These are phyloP conservation scores for Loripinus fragilis DNA, from an alignment of 2,888 invertebrate species.

Conservation along the genomic window DNA sequence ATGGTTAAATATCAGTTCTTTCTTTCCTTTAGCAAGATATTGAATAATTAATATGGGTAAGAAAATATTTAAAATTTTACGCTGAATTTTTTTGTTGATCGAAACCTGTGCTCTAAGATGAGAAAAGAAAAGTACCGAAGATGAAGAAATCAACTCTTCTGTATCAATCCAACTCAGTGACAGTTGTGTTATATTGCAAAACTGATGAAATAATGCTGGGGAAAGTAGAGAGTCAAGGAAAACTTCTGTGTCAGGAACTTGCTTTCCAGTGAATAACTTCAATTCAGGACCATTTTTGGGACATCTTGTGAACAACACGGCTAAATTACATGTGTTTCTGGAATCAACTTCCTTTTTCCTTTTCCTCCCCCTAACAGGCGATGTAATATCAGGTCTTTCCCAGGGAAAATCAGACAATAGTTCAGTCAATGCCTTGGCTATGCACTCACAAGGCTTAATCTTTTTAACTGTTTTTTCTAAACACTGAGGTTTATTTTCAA, in stretches of 20 bases:
- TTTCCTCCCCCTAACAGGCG: constrained; percentile 67
- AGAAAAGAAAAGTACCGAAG: neutral
- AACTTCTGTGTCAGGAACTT: constrained; percentile 74
- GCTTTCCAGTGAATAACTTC: constrained; percentile 71
- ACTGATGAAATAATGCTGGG: constrained; percentile 64
- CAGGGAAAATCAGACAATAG: constrained; percentile 74
- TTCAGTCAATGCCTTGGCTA: constrained; percentile 72
- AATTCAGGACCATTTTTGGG: constrained; percentile 63
- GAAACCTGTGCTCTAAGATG: too few relatives aligned
- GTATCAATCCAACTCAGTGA: constrained; percentile 74
- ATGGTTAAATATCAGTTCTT: too few relatives aligned
- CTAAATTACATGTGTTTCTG: constrained; percentile 50
- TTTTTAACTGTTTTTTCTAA: neutral
- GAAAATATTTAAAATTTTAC: too few relatives aligned
- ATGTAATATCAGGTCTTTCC: constrained; percentile 73
- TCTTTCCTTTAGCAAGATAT: too few relatives aligned
- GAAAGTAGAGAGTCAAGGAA: constrained; percentile 75
- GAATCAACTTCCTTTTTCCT: constrained; percentile 26
- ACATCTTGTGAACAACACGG: constrained; percentile 69
- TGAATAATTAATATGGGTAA: too few relatives aligned
- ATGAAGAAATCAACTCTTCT: neutral
- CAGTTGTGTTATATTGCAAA: constrained; percentile 62
- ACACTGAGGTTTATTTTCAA: constrained; percentile 35
- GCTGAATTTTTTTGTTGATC: too few relatives aligned
- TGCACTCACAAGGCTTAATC: constrained; percentile 54